A percentile compares a stretch with the other conserved stretches of the same genome.
These are phyloP conservation scores for Lasioglossum marginatum DNA, from an alignment of 2,888 invertebrate species.

Conservation along the genomic window DNA sequence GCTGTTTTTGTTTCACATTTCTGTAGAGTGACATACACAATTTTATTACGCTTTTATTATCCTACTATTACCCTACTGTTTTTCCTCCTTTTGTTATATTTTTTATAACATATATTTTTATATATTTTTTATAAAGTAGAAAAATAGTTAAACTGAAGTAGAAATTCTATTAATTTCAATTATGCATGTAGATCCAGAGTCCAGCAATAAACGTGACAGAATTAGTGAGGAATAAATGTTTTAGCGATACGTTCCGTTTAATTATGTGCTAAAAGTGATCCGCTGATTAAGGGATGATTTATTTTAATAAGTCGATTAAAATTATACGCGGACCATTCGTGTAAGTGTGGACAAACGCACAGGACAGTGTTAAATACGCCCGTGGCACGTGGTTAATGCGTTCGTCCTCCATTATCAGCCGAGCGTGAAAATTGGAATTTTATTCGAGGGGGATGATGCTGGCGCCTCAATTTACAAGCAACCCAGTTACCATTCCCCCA, in stretches of 20 bases:
- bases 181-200: neutral
- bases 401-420: slow-evolving; percentile 20
- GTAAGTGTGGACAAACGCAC: neutral
- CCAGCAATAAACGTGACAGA: neutral
- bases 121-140: no score
- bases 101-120: no score
- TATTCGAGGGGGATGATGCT: slow-evolving; percentile 26
- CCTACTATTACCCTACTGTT: neutral
- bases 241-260: neutral
- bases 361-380: slow-evolving; percentile 34
- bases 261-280: neutral
- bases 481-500: slow-evolving; percentile 21
- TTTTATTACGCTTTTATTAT: no score
- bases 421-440: slow-evolving; percentile 41
- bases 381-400: slow-evolving; percentile 22
- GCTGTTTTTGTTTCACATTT: neutral
- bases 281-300: neutral
- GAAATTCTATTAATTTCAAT: neutral
- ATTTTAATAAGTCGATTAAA: neutral
- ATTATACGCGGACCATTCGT: neutral
- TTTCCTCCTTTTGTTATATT: no score
- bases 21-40: neutral
- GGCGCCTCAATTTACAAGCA: slow-evolving; percentile 28
- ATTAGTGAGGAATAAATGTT: neutral
- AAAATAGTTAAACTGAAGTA: neutral